A percentile compares a stretch with the other conserved stretches of the same genome.
Evolutionary conservation across 2,888 invertebrate species (phyloP).

Genomic region (Oscheius sp.): DNA sequence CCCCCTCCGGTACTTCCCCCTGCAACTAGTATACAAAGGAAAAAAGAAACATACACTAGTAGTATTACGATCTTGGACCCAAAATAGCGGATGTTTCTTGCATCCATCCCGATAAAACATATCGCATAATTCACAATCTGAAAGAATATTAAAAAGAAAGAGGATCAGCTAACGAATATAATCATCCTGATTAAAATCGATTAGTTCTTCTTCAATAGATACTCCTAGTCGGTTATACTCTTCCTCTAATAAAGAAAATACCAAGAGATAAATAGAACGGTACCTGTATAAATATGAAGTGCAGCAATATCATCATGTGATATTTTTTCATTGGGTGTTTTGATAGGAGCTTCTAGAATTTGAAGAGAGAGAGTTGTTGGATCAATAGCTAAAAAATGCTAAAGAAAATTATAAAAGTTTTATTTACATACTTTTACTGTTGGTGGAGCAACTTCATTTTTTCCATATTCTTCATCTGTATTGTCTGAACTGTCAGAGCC

Average conservation of each 20-base stretch:
- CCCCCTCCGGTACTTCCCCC: neutral
- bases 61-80: conserved; percentile 30
- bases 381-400: conserved; percentile 22
- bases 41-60: conserved; percentile 15
- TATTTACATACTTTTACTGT: neutral
- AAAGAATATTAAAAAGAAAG: neutral
- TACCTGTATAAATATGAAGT: conserved; percentile 8
- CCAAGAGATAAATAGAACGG: no score
- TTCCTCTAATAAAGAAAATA: no score
- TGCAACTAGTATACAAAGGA: neutral
- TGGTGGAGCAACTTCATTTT: neutral
- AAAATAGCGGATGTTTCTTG: conserved; percentile 51
- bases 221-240: conserved; percentile 8
- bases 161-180: conserved; percentile 21
- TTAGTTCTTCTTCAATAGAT: conserved; percentile 6
- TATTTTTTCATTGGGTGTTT: conserved; percentile 2
- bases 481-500: neutral
- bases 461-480: neutral
- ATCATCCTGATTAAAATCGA: conserved; percentile 20
- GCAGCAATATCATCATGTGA: neutral
- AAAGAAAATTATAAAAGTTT: neutral
- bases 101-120: conserved; percentile 48
- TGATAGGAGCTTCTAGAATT: neutral
- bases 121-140: conserved; percentile 50
- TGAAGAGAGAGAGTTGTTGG: neutral